Conservation (phyloP, 2,113 vertebrate genomes). For the Lontra canadensis region DNA sequence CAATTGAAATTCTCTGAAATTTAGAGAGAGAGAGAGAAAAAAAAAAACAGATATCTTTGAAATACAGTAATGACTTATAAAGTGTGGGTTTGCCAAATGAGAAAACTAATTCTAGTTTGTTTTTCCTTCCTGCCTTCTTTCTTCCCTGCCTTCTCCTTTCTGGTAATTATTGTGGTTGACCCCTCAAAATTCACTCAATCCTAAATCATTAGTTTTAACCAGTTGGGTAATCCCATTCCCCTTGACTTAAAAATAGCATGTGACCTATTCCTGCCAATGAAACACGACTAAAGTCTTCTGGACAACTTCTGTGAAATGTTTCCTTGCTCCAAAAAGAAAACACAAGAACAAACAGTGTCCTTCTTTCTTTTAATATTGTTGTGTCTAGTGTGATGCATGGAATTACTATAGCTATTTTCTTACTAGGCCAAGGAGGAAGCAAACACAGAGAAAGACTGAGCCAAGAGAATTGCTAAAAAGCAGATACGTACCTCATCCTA, state of each 20-base stretch:
- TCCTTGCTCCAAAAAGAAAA: background rate
- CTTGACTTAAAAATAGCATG: background rate
- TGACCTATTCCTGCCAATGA: background rate
- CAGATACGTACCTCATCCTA: background rate
- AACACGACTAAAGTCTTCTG: background rate
- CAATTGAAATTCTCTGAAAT: background rate
- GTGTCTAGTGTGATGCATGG: background rate
- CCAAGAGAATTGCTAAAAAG: background rate
- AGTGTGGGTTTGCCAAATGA: background rate
- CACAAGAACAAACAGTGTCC: background rate
- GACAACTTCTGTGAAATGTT: background rate
- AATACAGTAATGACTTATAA: background rate
- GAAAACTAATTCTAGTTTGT: background rate
- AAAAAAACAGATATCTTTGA: background rate
- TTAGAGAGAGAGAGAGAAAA: background rate
- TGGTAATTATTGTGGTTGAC: background rate
- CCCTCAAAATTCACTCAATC: background rate
- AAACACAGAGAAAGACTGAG: background rate
- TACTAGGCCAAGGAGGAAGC: background rate
- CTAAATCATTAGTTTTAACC: background rate
- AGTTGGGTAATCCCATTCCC: background rate
- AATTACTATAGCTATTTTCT: background rate
- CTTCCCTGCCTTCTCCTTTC: background rate
- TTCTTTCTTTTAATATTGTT: background rate
- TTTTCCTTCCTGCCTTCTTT: background rate